These are phyloP conservation scores for Diadumene lineata DNA, from an alignment of 92 coral and sea anemone genomes.

Conservation along the genomic window DNA sequence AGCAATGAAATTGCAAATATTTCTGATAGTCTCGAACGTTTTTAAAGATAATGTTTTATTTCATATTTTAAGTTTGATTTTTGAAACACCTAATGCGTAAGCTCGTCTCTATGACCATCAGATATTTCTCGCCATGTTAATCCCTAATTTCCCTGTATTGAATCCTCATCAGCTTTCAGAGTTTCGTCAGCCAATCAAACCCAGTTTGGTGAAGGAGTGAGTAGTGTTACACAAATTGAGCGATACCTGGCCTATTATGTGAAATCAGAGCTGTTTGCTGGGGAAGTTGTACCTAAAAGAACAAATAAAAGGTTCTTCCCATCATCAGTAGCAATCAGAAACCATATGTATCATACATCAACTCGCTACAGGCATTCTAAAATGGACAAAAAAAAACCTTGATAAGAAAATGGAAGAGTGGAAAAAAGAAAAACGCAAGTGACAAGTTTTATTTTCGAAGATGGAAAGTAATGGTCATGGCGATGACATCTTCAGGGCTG, in stretches of 20 bases:
- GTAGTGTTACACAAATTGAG: slow-evolving; percentile 50
- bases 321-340: slow-evolving; percentile 16
- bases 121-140: no score
- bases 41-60: no score
- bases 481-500: slow-evolving; percentile 18
- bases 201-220: slow-evolving; percentile 47
- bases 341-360: slow-evolving; percentile 52
- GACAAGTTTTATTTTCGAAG: slow-evolving; percentile 34
- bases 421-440: slow-evolving; percentile 30
- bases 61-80: no score
- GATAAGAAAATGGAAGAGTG: slow-evolving; percentile 28
- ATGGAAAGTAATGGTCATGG: not conserved
- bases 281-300: slow-evolving; percentile 15
- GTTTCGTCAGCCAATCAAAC: slow-evolving; percentile 35
- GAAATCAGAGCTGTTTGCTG: slow-evolving; percentile 44
- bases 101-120: no score
- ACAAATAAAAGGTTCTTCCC: slow-evolving; percentile 41
- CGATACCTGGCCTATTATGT: slow-evolving; percentile 37
- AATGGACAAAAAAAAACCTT: slow-evolving; percentile 41
- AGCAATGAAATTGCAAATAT: no score
- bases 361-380: slow-evolving; percentile 18
- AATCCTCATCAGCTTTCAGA: slow-evolving; percentile 50
- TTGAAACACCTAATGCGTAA: no score
- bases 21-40: no score
- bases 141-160: no score